Conservation (phyloP, 2,888 invertebrate genomes). For the Monopis laevigella region DNA sequence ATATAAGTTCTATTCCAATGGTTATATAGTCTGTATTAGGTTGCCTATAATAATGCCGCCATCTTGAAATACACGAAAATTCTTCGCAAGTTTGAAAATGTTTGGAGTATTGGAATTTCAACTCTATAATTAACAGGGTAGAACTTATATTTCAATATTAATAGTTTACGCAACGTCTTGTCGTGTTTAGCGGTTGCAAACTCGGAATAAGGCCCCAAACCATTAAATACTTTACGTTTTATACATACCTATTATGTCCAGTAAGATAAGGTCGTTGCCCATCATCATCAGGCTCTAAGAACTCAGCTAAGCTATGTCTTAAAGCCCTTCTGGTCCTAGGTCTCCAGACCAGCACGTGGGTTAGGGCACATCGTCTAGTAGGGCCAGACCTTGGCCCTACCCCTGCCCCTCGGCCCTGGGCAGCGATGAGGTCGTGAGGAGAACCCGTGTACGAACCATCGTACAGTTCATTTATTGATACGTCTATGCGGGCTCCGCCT, state of each 20-base stretch:
- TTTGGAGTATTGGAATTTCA: too few species aligned
- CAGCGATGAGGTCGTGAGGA: conserved; percentile 88
- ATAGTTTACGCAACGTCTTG: too few species aligned
- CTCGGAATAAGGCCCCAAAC: too few species aligned
- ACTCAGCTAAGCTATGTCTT: conserved; percentile 85
- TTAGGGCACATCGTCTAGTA: conserved; percentile 78
- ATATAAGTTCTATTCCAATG: too few species aligned
- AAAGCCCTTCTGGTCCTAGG: conserved; percentile 65
- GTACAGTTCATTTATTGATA: conserved; percentile 93
- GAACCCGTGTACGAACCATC: conserved; percentile 96
- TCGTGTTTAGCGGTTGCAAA: too few species aligned
- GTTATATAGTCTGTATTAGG: too few species aligned
- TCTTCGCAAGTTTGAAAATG: too few species aligned
- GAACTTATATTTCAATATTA: too few species aligned
- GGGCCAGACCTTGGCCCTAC: conserved; percentile 83
- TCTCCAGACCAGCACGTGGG: conserved; percentile 80
- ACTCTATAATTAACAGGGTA: too few species aligned
- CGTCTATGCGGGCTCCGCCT: conserved; percentile 89
- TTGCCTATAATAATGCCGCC: too few species aligned
- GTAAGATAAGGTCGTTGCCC: conserved; percentile 89
- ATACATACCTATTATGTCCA: conserved; percentile 82
- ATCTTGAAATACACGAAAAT: too few species aligned
- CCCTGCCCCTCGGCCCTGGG: conserved; percentile 73
- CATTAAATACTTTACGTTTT: too few species aligned
- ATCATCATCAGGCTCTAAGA: conserved; percentile 88